Base-by-base conservation (phyloP, 2,797 vertebrate genomes). In the Morelia viridis region DNA sequence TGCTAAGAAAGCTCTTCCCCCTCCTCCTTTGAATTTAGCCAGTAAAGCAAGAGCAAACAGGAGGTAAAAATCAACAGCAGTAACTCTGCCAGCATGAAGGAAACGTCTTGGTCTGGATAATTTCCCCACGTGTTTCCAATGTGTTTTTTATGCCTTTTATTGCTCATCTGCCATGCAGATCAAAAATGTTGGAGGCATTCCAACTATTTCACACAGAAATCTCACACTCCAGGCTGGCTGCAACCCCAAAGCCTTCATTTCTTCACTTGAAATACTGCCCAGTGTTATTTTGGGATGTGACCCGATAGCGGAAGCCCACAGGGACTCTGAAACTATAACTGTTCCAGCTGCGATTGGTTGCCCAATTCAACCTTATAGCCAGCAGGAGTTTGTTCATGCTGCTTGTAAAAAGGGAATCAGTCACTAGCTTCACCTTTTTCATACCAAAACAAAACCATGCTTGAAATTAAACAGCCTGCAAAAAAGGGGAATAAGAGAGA, bases 251-350 rank as follows among this genome's bases (percentile, higher is more conserved):
- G 98, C 98, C 96, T 98, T 98, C 96, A 97, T 97, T 98, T 99
- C 98, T 98, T 98, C 98, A 97, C 98, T 99, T 99, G 98, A 99
- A 99, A 99, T 97, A 94, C 95, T 97, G 98, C 98, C 98, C 98
- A 97, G 95, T 98, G 98, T 98, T 99, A 99, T 99, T 99, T 98
- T 98, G 98, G 98, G 98, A 98, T 96, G 96, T 99, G 98, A 99
- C 98, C 98, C 98, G 98, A 98, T 97, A 98, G 98, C 98, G 98
- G 98, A 98, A 98, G 97, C 98, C 98, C 98, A 98, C 95, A 97
- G 98, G 98, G 98, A 98, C 98, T 96, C 97, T 91, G 95, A 91
- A 93, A 96, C n/a, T 94, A 94, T 96, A 96, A 96, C 95, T 0
- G 96, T 93, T 97, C 97, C 97, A 98, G 97, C 97, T 98, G 97